Evolutionary conservation across 1,140 invertebrate genomes (phyloP), one percentile per base, ranked within the genome.

Genomic region (Tetramorium alpestre): DNA sequence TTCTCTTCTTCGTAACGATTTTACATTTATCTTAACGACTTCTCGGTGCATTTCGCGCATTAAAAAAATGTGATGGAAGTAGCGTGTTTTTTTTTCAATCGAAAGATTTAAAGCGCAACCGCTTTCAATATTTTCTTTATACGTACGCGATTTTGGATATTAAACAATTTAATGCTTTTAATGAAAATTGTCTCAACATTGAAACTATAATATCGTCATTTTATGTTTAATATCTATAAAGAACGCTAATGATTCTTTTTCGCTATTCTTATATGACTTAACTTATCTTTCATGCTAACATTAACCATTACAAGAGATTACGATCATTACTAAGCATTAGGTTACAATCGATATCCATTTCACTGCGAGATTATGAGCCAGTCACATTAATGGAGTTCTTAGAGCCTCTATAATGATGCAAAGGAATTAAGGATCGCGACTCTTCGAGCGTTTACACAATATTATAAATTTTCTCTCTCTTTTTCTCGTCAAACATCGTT

Each of bases 401-500:
- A 18, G 3, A 44, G 38, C 5, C 44, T 54, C 1, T 41, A n/a
- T 22, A 54, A 38, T 4, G 28, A n/a, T 2, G 7, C 18, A 8
- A 51, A 44, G n/a, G 80, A 75, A 51, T 51, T n/a, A 38, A 49
- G 58, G 38, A 78, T 84, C 25, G 25, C 88, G 51, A 72, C 51
- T 82, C 16, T 47, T 64, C 47, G 69, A 87, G 86, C 54, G 28
- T 75, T 25, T 28, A 25, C n/a, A 7, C 44, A 10, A 75, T 62
- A 84, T 84, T 75, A 62, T 75, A 87, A 85, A 89, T 49, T 8
- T 33, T 33, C 33, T 33, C 33, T 8, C 6, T 5, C 22, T 0
- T 47, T 49, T 41, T 22, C 44, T 54, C 16, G 47, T 76, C 58
- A 44, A 76, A 62, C 62, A 33, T 76, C 87, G 47, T 88, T 85